Conservation (phyloP, 1,140 invertebrate species). For the Ceratosolen solmsi region DNA sequence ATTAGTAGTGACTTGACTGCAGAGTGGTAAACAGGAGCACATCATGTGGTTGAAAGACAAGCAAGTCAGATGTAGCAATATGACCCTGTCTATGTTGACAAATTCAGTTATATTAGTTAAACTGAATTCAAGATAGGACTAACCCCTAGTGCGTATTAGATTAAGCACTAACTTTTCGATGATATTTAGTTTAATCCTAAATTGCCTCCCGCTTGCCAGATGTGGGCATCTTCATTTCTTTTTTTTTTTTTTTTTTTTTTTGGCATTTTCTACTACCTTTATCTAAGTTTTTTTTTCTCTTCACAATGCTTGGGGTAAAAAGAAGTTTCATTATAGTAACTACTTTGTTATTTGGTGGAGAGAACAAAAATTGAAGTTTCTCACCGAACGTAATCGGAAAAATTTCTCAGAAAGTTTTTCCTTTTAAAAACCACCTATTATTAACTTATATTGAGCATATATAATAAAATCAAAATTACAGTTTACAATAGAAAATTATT, state of each 20-base stretch:
- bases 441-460: background rate
- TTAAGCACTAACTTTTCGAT: slow-evolving; percentile 30
- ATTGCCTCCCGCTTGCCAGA: background rate
- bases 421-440: background rate
- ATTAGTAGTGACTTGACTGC: background rate
- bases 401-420: slow-evolving; percentile 18
- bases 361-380: slow-evolving; percentile 30
- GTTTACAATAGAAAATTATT: too few relatives aligned
- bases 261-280: background rate
- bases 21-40: background rate
- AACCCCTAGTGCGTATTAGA: background rate
- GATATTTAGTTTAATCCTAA: slow-evolving; percentile 39
- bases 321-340: slow-evolving; percentile 41
- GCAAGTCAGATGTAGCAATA: slow-evolving; percentile 66
- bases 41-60: slow-evolving; percentile 57
- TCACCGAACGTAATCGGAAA: background rate
- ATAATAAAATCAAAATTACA: slow-evolving; percentile 11
- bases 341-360: slow-evolving; percentile 34
- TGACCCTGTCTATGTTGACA: slow-evolving; percentile 58
- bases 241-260: slow-evolving; percentile 4
- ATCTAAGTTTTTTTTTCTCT: background rate
- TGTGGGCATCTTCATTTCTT: background rate
- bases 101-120: slow-evolving; percentile 68
- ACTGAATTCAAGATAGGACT: slow-evolving; percentile 58
- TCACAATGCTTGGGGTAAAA: background rate